Evolutionary conservation across 2,797 vertebrate species (phyloP).

Genomic region (Centropyge bicolor): DNA sequence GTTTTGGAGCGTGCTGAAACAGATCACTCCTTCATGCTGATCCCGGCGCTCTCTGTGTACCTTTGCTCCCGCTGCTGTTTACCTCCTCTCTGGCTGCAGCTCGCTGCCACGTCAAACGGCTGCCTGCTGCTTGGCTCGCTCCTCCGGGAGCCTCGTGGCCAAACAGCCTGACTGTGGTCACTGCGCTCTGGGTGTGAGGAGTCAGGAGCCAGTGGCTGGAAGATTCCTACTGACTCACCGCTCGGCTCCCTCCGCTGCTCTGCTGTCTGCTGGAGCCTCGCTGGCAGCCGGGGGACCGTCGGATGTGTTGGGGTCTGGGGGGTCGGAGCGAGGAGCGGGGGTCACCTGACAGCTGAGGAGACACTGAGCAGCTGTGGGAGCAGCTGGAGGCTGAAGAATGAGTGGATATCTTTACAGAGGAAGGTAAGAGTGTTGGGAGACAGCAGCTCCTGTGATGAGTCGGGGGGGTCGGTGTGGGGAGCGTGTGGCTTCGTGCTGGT

Average conservation of each 20-base stretch:
- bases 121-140: conserved; percentile 61
- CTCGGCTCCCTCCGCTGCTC: neutral
- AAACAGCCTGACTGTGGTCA: conserved; percentile 67
- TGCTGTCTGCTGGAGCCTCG: conserved; percentile 15
- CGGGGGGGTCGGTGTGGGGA: neutral
- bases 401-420: conserved; percentile 85
- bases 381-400: conserved; percentile 62
- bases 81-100: conserved; percentile 60
- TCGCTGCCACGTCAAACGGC: conserved; percentile 82
- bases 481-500: conserved; percentile 3
- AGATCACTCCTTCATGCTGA: conserved; percentile 82
- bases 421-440: conserved; percentile 76
- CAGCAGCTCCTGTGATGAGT: conserved; percentile 28
- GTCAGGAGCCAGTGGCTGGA: conserved; percentile 14
- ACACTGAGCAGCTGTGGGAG: neutral
- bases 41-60: conserved; percentile 67
- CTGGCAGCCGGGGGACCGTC: conserved; percentile 5
- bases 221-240: neutral
- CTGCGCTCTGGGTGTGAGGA: conserved; percentile 53
- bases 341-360: conserved; percentile 52
- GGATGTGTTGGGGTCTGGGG: conserved; percentile 29
- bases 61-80: conserved; percentile 77
- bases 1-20: conserved; percentile 79
- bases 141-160: conserved; percentile 58
- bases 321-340: conserved; percentile 4